phyloP scores from a whole-genome alignment of 1,140 invertebrate genomes.

The Euwallacea fornicatus region DNA sequence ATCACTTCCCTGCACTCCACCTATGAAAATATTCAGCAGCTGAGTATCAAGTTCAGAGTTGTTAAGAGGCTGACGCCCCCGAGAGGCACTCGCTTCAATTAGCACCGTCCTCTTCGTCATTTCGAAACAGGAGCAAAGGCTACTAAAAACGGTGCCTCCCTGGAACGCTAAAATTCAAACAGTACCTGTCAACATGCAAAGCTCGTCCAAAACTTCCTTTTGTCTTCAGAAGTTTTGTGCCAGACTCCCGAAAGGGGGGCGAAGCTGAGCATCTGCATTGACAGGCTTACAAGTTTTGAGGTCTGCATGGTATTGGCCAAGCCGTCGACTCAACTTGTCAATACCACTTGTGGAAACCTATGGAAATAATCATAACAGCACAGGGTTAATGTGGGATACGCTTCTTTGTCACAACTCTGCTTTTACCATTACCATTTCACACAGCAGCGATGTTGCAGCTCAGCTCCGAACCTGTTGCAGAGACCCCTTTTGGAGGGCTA shows the following conservation, averaged over 20 bases:
- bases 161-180: conserved; percentile 1
- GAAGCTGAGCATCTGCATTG: conserved; percentile 4
- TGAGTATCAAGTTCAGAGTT: too few species aligned
- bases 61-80: too few species aligned
- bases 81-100: too few species aligned
- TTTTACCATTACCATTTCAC: too few species aligned
- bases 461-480: background rate
- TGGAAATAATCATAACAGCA: conserved; percentile 33
- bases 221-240: conserved; percentile 3
- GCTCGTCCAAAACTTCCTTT: conserved; percentile 8
- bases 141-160: background rate
- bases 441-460: too few species aligned
- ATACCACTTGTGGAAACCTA: conserved; percentile 33
- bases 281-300: background rate
- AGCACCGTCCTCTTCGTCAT: too few species aligned
- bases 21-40: too few species aligned
- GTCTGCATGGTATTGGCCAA: conserved; percentile 31
- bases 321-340: conserved; percentile 38
- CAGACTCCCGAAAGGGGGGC: background rate
- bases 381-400: background rate
- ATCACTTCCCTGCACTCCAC: too few species aligned
- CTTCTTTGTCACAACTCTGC: background rate
- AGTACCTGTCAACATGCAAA: conserved; percentile 25
- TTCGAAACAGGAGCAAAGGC: too few species aligned
- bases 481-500: background rate